A percentile compares a stretch with the other conserved stretches of the same genome.
phyloP scores from a whole-genome alignment of 2,888 invertebrate genomes.

The Diloba caeruleocephala region DNA sequence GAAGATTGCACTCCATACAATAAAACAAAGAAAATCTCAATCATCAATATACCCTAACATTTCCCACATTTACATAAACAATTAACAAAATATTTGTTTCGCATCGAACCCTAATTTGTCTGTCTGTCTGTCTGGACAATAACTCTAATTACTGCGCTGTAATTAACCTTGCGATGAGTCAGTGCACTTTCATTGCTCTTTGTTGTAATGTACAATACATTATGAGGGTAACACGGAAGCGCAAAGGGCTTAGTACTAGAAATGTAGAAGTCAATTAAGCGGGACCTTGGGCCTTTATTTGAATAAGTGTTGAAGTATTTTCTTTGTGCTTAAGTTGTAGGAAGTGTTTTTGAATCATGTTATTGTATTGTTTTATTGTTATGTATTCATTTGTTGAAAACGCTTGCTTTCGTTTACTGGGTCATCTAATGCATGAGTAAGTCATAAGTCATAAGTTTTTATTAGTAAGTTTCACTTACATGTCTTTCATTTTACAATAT shows the following conservation, averaged over 20 bases:
- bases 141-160: constrained; percentile 52
- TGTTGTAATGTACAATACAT: constrained; percentile 30
- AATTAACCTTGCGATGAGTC: constrained; percentile 54
- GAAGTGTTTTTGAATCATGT: constrained; percentile 26
- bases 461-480: too few relatives aligned
- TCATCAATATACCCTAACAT: constrained; percentile 7
- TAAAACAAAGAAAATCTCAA: constrained; percentile 17
- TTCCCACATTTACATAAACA: constrained; percentile 14
- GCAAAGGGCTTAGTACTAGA: constrained; percentile 52
- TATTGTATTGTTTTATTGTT: neutral
- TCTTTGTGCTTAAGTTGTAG: constrained; percentile 35
- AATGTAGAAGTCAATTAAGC: constrained; percentile 44
- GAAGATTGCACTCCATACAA: neutral
- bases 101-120: constrained; percentile 55
- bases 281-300: constrained; percentile 47
- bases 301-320: constrained; percentile 29
- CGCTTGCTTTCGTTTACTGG: too few relatives aligned
- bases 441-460: too few relatives aligned
- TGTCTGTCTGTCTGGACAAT: constrained; percentile 58
- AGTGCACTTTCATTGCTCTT: constrained; percentile 57
- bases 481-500: too few relatives aligned
- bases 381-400: too few relatives aligned
- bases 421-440: too few relatives aligned
- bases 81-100: constrained; percentile 29
- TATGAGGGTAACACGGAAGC: constrained; percentile 43